A percentile compares a stretch with the other conserved stretches of the same genome.
These are phyloP conservation scores for Mobula birostris DNA, from an alignment of 2,113 vertebrate genomes.

Conservation along the genomic window DNA sequence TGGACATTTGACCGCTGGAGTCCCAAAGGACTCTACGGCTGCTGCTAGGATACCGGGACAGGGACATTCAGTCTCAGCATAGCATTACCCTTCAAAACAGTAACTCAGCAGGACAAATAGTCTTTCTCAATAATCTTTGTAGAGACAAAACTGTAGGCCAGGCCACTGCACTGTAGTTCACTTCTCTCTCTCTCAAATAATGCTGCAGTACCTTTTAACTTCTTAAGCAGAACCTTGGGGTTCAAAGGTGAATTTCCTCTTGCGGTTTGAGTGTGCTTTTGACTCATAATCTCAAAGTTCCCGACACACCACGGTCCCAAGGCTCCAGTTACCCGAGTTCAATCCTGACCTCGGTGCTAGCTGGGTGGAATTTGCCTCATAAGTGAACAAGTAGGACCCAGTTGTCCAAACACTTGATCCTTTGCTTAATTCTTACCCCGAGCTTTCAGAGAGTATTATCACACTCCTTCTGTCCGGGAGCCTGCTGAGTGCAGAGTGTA, in stretches of 20 bases:
- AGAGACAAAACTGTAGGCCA: neutral
- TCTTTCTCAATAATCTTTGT: neutral
- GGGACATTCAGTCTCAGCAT: neutral
- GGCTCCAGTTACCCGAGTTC: no score
- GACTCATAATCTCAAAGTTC: no score
- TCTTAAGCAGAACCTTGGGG: no score
- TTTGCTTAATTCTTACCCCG: slow-evolving; percentile 62
- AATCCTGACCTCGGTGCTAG: no score
- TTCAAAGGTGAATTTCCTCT: no score
- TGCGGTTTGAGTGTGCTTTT: no score
- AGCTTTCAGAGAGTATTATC: slow-evolving; percentile 92
- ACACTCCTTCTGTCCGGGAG: slow-evolving; percentile 95
- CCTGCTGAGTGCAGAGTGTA: slow-evolving; percentile 94
- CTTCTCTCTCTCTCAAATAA: neutral
- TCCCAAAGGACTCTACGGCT: neutral
- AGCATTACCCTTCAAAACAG: neutral
- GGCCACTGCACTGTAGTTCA: neutral
- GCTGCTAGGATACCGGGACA: neutral
- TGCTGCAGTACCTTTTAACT: no score
- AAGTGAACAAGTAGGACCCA: neutral
- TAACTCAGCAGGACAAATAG: neutral
- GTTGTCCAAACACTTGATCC: neutral
- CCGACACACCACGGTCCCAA: no score
- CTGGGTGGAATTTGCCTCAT: neutral
- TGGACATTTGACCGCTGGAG: neutral